Conservation (phyloP, 2,113 vertebrate species). For the Dromas ardeola region DNA sequence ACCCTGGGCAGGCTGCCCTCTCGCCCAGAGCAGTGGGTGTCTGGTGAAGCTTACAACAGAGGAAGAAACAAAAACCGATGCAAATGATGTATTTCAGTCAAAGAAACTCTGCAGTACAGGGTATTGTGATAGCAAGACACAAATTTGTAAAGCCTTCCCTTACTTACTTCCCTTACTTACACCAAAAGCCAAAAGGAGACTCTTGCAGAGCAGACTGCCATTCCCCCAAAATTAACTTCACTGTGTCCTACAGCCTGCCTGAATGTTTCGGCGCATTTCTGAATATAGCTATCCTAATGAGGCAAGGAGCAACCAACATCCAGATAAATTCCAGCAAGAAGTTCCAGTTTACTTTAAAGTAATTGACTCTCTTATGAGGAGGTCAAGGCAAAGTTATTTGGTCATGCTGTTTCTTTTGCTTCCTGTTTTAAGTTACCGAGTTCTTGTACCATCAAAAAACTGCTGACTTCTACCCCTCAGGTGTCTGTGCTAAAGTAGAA, state of each 20-base stretch:
- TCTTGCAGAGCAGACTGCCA: neutral
- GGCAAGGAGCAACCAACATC: neutral
- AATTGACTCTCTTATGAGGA: constrained; percentile 3
- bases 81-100: neutral
- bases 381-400: constrained; percentile 58
- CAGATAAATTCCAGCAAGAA: constrained; percentile 38
- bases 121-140: neutral
- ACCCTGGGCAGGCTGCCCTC: neutral
- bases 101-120: neutral
- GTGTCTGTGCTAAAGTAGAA: constrained; percentile 32
- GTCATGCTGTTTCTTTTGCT: neutral
- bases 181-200: neutral
- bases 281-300: constrained; percentile 6
- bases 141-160: neutral
- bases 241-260: neutral
- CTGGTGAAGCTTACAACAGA: neutral
- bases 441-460: neutral
- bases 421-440: constrained; percentile 59
- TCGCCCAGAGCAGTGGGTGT: rapidly evolving
- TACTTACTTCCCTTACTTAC: neutral
- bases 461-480: constrained; percentile 46
- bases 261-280: neutral
- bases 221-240: neutral
- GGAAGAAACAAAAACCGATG: neutral
- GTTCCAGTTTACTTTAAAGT: constrained; percentile 30